Evolutionary conservation across 2,888 invertebrate species (phyloP).

Genomic region (Acleris emargana): DNA sequence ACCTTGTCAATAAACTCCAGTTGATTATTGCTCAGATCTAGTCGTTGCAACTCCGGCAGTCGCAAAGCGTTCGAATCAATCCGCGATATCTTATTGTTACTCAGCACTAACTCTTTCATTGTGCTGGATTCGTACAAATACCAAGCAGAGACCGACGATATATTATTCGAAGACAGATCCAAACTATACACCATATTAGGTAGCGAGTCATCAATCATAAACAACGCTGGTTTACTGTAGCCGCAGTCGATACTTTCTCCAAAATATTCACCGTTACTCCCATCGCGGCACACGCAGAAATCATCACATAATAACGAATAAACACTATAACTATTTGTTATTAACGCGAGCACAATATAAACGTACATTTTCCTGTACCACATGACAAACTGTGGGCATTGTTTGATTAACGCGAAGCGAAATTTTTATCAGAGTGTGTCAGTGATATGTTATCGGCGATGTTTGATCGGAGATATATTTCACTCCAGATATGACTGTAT

Average conservation of each 20-base stretch:
- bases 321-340: conserved; percentile 41
- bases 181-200: conserved; percentile 58
- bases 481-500: conserved; percentile 39
- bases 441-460: conserved; percentile 59
- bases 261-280: conserved; percentile 54
- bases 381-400: conserved; percentile 45
- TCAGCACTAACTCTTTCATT: conserved; percentile 57
- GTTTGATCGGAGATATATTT: conserved; percentile 61
- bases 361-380: conserved; percentile 45
- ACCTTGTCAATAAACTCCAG: conserved; percentile 64
- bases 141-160: conserved; percentile 52
- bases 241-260: conserved; percentile 65
- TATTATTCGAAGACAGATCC: conserved; percentile 66
- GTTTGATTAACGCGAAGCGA: conserved; percentile 39
- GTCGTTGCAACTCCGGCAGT: conserved; percentile 59
- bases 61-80: conserved; percentile 58
- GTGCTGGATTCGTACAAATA: conserved; percentile 54
- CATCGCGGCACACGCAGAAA: conserved; percentile 56
- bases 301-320: conserved; percentile 59
- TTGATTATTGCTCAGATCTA: conserved; percentile 72
- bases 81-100: conserved; percentile 58
- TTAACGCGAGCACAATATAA: conserved; percentile 33
- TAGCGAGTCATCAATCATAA: conserved; percentile 50
- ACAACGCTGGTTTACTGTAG: conserved; percentile 45
- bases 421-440: conserved; percentile 47